phyloP scores from a whole-genome alignment of 37 sponge, comb jelly and placozoan genomes.

The Dysidea cf. avara region DNA sequence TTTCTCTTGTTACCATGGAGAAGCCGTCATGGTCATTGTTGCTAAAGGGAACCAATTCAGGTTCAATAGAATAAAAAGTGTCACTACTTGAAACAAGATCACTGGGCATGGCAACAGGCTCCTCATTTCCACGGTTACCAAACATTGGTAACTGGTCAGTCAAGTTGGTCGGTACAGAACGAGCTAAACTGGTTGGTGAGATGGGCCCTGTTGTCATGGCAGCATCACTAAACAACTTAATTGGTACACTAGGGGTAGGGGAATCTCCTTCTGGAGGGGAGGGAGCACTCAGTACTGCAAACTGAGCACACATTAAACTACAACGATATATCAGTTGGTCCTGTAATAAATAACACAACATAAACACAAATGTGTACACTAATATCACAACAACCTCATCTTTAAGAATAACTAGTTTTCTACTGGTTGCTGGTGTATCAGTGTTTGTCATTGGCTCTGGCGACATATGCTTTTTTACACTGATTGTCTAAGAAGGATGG shows the following conservation, averaged over 20 bases:
- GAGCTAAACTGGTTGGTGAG: too few species aligned
- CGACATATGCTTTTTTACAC: neutral
- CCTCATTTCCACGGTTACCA: too few species aligned
- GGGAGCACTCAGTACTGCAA: slow-evolving; percentile 85
- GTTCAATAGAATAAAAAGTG: slow-evolving; percentile 49
- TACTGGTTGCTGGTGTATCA: neutral
- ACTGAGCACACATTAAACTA: slow-evolving; percentile 81
- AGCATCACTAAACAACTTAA: too few species aligned
- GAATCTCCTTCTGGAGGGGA: slow-evolving; percentile 62
- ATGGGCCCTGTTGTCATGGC: too few species aligned
- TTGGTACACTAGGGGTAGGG: slow-evolving; percentile 47
- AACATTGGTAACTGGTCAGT: too few species aligned
- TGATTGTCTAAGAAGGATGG: slow-evolving; percentile 19
- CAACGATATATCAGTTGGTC: slow-evolving; percentile 66
- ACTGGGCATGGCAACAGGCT: too few species aligned
- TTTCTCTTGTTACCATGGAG: slow-evolving; percentile 42
- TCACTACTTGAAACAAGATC: too few species aligned
- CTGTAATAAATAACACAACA: slow-evolving; percentile 15
- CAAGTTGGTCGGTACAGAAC: too few species aligned
- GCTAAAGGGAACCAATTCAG: neutral
- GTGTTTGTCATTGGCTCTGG: neutral
- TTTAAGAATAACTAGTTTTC: slow-evolving; percentile 28
- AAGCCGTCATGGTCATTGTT: too few species aligned
- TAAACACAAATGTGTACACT: neutral
- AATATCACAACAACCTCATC: slow-evolving; percentile 37